Evolutionary conservation across 1,140 invertebrate species (phyloP).

Genomic region (Mesaphorura yosii): DNA sequence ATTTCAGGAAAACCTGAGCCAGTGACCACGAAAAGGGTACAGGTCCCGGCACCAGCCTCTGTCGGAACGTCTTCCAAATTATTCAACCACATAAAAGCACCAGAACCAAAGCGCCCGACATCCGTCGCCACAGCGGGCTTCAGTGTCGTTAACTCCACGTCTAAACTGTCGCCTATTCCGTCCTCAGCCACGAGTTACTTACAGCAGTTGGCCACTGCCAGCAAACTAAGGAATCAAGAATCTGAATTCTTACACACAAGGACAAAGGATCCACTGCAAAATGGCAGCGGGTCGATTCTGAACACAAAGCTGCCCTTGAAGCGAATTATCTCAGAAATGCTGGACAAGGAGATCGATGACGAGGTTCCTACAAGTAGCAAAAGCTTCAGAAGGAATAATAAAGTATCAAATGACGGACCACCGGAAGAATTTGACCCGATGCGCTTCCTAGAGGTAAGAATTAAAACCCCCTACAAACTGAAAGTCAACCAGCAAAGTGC

Average conservation of each 20-base stretch:
- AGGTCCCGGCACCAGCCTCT: not conserved
- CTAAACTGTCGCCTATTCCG: not conserved
- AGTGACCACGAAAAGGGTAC: no score
- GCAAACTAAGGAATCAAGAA: not conserved
- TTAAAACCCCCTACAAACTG: not conserved
- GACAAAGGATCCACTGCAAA: not conserved
- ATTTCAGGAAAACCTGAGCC: not conserved
- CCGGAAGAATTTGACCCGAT: slow-evolving; percentile 5
- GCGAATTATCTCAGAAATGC: not conserved
- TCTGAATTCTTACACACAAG: not conserved
- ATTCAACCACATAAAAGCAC: not conserved
- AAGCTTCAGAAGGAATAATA: not conserved
- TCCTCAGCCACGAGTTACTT: not conserved
- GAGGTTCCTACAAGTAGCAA: not conserved
- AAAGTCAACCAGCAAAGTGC: not conserved
- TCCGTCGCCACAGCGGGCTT: not conserved
- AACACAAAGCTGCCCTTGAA: not conserved
- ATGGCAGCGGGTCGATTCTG: not conserved
- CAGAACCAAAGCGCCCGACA: not conserved
- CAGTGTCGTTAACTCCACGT: not conserved
- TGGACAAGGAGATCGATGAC: not conserved
- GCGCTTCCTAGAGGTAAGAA: slow-evolving; percentile 14
- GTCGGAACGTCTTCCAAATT: not conserved
- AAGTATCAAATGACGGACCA: not conserved
- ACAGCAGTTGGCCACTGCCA: not conserved